Evolutionary conservation across 2,113 vertebrate genomes (phyloP).

Genomic region (Leucosticte australis): DNA sequence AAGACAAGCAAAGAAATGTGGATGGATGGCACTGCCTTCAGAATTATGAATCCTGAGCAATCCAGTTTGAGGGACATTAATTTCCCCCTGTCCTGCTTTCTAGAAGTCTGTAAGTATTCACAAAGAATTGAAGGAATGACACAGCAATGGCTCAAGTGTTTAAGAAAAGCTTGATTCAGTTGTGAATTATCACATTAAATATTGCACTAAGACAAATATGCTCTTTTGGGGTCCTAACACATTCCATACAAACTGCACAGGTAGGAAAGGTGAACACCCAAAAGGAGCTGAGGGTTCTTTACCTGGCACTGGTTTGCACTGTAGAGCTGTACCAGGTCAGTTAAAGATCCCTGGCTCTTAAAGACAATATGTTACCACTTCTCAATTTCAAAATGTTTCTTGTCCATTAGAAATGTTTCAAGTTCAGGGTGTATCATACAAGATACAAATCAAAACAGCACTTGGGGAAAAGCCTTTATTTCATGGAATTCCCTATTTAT

Average conservation of each 20-base stretch:
- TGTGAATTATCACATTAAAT: background rate
- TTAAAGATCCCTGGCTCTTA: background rate
- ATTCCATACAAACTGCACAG: background rate
- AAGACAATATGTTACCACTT: background rate
- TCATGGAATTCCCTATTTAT: background rate
- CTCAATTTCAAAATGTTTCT: background rate
- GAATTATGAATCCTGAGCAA: background rate
- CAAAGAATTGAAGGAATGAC: background rate
- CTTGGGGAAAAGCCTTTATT: background rate
- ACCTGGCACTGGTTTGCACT: background rate
- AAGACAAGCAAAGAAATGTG: background rate
- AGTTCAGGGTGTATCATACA: background rate
- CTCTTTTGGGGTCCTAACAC: background rate
- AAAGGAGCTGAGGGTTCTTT: background rate
- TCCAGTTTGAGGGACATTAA: background rate
- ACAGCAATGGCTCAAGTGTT: background rate
- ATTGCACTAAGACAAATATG: background rate
- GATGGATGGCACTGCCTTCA: background rate
- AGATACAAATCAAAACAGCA: background rate
- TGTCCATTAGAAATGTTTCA: background rate
- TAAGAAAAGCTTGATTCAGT: background rate
- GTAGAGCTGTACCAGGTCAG: background rate
- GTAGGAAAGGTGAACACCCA: background rate
- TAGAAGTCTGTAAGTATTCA: background rate
- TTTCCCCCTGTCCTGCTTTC: background rate